phyloP scores from a whole-genome alignment of 2,888 invertebrate species.

The Phymatocera aterrima region DNA sequence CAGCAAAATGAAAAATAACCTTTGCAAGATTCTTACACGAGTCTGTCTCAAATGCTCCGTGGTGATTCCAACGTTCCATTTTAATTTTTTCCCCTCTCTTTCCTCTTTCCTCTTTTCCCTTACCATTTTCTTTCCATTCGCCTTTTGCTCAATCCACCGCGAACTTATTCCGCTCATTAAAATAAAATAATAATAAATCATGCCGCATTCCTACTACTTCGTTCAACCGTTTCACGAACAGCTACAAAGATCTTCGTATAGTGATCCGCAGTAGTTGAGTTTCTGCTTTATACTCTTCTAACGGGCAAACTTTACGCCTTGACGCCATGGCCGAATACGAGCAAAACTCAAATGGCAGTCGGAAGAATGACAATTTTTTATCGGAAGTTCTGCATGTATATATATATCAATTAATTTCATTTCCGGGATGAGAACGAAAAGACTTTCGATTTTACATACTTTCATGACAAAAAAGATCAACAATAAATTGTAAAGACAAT shows the following conservation, averaged over 20 bases:
- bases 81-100: conserved; percentile 33
- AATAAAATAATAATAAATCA: conserved; percentile 49
- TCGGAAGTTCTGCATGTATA: neutral
- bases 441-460: too few species aligned
- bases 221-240: conserved; percentile 17
- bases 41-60: conserved; percentile 41
- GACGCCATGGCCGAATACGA: neutral
- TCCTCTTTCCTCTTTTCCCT: neutral
- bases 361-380: neutral
- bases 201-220: neutral
- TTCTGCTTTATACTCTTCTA: neutral
- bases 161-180: conserved; percentile 47
- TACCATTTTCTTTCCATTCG: conserved; percentile 33
- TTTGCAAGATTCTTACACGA: conserved; percentile 42
- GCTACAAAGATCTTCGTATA: conserved; percentile 5
- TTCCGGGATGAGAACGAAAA: neutral
- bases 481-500: neutral
- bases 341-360: neutral
- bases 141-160: conserved; percentile 2
- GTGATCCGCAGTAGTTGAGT: neutral
- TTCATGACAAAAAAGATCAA: too few species aligned
- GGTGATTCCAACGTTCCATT: conserved; percentile 34
- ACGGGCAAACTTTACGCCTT: conserved; percentile 6
- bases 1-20: conserved; percentile 47
- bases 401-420: neutral